Evolutionary conservation across 2,797 vertebrate species (phyloP).

Genomic region (Delichon dasypus): DNA sequence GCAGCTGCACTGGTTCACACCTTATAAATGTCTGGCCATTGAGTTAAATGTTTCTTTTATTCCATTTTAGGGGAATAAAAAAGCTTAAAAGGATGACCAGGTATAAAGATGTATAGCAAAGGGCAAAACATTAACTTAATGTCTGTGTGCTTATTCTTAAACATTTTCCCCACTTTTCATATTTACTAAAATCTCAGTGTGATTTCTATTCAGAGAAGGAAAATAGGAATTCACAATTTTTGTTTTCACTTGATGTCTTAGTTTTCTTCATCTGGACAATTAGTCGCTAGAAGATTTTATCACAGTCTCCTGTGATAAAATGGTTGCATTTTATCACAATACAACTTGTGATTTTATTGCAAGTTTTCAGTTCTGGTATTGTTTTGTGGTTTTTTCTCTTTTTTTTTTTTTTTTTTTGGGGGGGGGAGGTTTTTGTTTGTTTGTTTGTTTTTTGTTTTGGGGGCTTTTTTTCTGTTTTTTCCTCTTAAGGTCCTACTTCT

Average conservation of each 20-base stretch:
- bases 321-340: neutral
- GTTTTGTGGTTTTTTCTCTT: neutral
- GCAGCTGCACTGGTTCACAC: neutral
- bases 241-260: neutral
- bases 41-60: neutral
- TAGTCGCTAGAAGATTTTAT: neutral
- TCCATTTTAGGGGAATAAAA: neutral
- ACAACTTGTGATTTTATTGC: neutral
- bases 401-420: neutral
- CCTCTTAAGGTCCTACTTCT: neutral
- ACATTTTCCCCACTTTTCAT: neutral
- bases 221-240: neutral
- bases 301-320: neutral
- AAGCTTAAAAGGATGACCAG: neutral
- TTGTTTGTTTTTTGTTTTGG: too few relatives aligned
- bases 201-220: neutral
- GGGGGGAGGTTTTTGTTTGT: too few relatives aligned
- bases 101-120: neutral
- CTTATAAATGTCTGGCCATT: neutral
- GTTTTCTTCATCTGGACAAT: neutral
- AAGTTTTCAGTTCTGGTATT: neutral
- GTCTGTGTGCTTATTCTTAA: neutral
- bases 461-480: neutral
- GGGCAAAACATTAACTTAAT: neutral
- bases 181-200: neutral